Evolutionary conservation across 2,888 invertebrate genomes (phyloP), one percentile per base, ranked within the genome.

Genomic region (Dasysyrphus tricinctus): DNA sequence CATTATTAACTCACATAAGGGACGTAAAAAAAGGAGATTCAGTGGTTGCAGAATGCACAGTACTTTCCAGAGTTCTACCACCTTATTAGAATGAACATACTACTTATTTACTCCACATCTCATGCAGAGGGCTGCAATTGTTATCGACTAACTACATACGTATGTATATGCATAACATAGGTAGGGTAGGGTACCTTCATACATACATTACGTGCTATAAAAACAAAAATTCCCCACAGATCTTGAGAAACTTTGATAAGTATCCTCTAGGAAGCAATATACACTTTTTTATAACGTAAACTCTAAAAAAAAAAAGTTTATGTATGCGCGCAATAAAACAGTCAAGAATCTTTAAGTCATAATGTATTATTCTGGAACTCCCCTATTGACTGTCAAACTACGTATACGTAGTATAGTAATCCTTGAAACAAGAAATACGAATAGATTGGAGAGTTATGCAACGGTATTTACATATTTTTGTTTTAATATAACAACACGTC

Each of bases 71-170:
- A 63, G n/a, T 47, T 11, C 2, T 47, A 44, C 29, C 63, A 44
- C 29, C 44, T n/a, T 32, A 63, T 63, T 32, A 34, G 16, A 57
- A 37, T 16, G 34, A 57, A 37, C 12, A 57, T 57, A 63, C 61
- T 29, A 7, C 16, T 29, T n/a, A 12, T 37, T 39, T 3, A 19
- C 24, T 24, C 39, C 44, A 11, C 37, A 65, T 65, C 3, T 47
- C 6, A 16, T 34, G 19, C 34, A 47, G 44, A 12, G 11, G 47
- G 32, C 24, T 65, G 47, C 65, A 42, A 6, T 63, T 42, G 14
- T 42, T 61, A 19, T 39, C 37, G 19, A 39, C 19, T 59, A 39
- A 19, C 3, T 51, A 29, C 6, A 1, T 29, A 32, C 32, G 2
- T 1, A 4, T 39, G 61, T 11, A 11, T 39, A 12, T 11, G 12